Evolutionary conservation across 2,888 invertebrate genomes (phyloP).

Genomic region (Chrysina gloriosa): DNA sequence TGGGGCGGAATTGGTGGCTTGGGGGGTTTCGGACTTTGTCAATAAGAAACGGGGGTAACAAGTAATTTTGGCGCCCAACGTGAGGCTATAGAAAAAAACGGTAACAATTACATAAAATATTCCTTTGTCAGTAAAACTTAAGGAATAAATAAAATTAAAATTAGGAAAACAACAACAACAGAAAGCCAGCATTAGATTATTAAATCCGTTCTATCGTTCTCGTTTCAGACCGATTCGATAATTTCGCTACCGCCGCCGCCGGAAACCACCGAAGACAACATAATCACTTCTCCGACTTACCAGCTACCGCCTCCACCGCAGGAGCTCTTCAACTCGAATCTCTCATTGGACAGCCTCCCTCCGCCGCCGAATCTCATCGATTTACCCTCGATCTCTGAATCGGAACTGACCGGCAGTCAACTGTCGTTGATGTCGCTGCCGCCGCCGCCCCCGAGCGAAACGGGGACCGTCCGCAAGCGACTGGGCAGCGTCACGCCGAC

Average conservation of each 20-base stretch:
- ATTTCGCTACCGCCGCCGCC: constrained; percentile 67
- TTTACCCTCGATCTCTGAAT: constrained; percentile 66
- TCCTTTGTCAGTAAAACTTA: too few species aligned
- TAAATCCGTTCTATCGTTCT: constrained; percentile 22
- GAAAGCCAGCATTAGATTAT: not conserved
- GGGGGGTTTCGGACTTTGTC: too few species aligned
- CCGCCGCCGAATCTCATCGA: constrained; percentile 79
- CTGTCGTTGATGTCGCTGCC: constrained; percentile 78
- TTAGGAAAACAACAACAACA: too few species aligned
- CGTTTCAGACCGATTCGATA: constrained; percentile 68
- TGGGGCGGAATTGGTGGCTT: too few species aligned
- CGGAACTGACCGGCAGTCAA: constrained; percentile 77
- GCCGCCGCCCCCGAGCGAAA: constrained; percentile 78
- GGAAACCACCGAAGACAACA: constrained; percentile 66
- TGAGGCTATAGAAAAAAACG: too few species aligned
- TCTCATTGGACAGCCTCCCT: constrained; percentile 83
- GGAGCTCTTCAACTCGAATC: constrained; percentile 80
- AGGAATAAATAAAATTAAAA: too few species aligned
- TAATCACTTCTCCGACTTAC: constrained; percentile 65
- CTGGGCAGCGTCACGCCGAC: constrained; percentile 65
- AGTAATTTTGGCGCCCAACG: too few species aligned
- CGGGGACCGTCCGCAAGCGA: constrained; percentile 64
- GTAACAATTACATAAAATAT: too few species aligned
- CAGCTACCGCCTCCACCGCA: constrained; percentile 80
- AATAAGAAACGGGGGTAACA: too few species aligned